Evolutionary conservation across 2,888 invertebrate species (phyloP), one percentile per base, ranked within the genome.

Genomic region (Amaurobius ferox): DNA sequence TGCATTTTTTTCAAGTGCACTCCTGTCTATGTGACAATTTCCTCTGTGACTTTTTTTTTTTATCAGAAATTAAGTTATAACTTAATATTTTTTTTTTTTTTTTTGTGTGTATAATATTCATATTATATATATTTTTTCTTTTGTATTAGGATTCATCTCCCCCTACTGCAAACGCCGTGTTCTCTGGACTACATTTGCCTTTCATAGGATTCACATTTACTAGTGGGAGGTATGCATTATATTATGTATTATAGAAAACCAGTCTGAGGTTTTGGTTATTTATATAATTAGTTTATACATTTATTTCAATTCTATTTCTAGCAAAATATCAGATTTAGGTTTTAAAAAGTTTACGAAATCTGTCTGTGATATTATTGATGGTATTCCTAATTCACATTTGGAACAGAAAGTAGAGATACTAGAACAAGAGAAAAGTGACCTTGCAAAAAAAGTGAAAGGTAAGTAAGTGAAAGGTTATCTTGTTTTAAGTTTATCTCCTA

Each of bases 161-260:
- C 0, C 98, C 98, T 0, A 83, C 70, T 40, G 35, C 83, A 16
- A 87, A 87, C 67, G 40, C 70, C 66, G 79, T 87, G 11, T 87
- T 87, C 62, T 87, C 87, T 19, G 87, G 83, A 3, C 94, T 98
- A 81, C 99, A 99, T 93, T 93, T 99, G 86, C 99, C 99, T 0
- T 99, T 99, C 92, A 95, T 99, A 88, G 99, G 99, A 70, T 99
- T 99, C 93, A 98, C 98, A 39, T 99, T 97, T 92, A 98, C 97
- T 0, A 98, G 83, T 99, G 96, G 95, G 91, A 95, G 95, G 94
- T 94, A 90, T 89, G 89, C 76, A 19, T 23, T 55, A 23, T 62
- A 76, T 30, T 48, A 13, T 6, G 5, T 48, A 6, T 48, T n/a
- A n/a, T n/a, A n/a, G n/a, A 6, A 19, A 48, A 44, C 5, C 23